A percentile compares a stretch with the other conserved stretches of the same genome.
These are phyloP conservation scores for Psilopogon haemacephalus DNA, from an alignment of 2,113 vertebrate genomes.

Conservation along the genomic window DNA sequence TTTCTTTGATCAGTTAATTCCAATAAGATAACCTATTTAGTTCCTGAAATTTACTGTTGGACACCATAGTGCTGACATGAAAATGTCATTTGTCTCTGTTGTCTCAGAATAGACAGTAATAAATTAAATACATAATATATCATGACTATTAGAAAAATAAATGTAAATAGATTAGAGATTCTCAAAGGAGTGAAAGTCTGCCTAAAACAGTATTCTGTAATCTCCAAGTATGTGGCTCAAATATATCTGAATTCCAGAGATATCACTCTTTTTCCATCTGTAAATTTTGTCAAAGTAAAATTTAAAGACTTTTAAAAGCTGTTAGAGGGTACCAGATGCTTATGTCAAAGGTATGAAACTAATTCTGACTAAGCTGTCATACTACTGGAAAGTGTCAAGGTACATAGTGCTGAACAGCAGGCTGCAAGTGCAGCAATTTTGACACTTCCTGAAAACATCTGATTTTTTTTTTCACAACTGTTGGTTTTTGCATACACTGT, in stretches of 20 bases:
- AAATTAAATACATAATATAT: neutral
- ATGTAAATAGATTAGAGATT: neutral
- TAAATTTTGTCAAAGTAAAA: neutral
- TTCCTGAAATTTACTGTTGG: neutral
- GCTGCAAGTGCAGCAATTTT: neutral
- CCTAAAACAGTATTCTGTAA: neutral
- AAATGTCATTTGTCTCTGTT: neutral
- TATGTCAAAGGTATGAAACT: neutral
- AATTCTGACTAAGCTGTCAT: neutral
- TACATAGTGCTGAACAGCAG: neutral
- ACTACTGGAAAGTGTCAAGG: neutral
- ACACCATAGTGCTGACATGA: neutral
- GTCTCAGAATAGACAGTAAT: neutral
- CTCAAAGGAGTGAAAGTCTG: neutral
- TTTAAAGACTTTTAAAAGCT: neutral
- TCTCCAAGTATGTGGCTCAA: neutral
- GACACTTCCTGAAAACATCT: neutral
- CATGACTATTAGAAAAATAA: neutral
- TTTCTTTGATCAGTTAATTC: neutral
- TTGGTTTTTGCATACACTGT: neutral
- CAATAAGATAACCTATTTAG: neutral
- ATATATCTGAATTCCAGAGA: neutral
- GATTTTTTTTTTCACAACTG: neutral
- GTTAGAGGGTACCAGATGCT: neutral
- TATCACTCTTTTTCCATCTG: neutral